Percentiles rank a stretch among this genome's conserved stretches.
phyloP scores from a whole-genome alignment of 1,140 invertebrate genomes.

The Drosophila kepulauana region DNA sequence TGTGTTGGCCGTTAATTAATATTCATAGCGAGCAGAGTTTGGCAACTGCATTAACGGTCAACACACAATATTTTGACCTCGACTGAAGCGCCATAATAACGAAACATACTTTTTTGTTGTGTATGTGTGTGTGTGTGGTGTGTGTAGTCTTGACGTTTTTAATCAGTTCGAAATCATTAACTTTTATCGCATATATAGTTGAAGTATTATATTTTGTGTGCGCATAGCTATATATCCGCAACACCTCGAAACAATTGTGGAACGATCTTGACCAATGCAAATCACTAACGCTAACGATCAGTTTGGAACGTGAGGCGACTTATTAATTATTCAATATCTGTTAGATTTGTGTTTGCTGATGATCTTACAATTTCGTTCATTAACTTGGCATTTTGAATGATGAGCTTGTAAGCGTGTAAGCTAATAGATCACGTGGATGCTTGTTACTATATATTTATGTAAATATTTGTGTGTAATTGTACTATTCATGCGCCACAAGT shows the following conservation, averaged over 20 bases:
- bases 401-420: constrained; percentile 4
- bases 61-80: constrained; percentile 19
- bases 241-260: constrained; percentile 11
- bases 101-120: constrained; percentile 1
- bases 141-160: not conserved
- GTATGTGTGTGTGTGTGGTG: too few relatives aligned
- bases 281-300: not conserved
- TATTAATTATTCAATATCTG: constrained; percentile 18
- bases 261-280: constrained; percentile 32
- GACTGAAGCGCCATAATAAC: constrained; percentile 18
- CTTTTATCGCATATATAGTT: not conserved
- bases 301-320: constrained; percentile 19
- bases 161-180: constrained; percentile 17
- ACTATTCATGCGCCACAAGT: constrained; percentile 22
- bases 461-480: constrained; percentile 11
- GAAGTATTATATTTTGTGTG: not conserved
- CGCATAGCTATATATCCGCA: not conserved
- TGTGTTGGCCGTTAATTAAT: constrained; percentile 43
- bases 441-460: constrained; percentile 5
- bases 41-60: constrained; percentile 66
- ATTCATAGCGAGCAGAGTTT: constrained; percentile 63
- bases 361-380: constrained; percentile 19
- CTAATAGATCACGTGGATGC: constrained; percentile 26
- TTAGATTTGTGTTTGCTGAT: constrained; percentile 6
- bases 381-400: constrained; percentile 17